Conservation (phyloP, 1,140 invertebrate species). For the Sminthurides bifidus region DNA sequence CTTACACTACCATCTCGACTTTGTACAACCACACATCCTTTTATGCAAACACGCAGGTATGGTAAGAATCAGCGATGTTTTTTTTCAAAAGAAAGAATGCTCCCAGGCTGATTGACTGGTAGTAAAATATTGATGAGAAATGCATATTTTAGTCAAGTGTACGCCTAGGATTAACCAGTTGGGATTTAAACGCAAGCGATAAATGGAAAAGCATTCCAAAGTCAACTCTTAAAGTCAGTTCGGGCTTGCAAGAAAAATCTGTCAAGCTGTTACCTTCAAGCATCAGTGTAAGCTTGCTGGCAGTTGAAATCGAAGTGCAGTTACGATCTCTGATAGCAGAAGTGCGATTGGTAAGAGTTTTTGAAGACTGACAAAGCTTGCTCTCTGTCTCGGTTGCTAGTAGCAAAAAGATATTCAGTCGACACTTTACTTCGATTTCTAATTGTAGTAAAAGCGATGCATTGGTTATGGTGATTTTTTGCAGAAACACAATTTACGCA, state of each 20-base stretch:
- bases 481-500: slow-evolving; percentile 37
- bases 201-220: slow-evolving; percentile 38
- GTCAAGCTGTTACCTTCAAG: not conserved
- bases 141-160: slow-evolving; percentile 33
- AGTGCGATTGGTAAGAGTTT: slow-evolving; percentile 35
- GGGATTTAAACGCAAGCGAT: slow-evolving; percentile 36
- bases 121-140: not conserved
- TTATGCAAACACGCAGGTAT: slow-evolving; percentile 40
- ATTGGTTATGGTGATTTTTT: too few relatives aligned
- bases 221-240: not conserved
- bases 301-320: slow-evolving; percentile 36
- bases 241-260: not conserved
- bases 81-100: not conserved
- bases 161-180: slow-evolving; percentile 36
- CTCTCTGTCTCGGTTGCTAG: too few relatives aligned
- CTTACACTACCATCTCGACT: slow-evolving; percentile 39
- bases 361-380: not conserved
- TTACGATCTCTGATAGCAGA: slow-evolving; percentile 35
- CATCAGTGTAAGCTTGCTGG: not conserved
- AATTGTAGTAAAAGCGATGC: too few relatives aligned
- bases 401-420: too few relatives aligned
- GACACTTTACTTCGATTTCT: too few relatives aligned
- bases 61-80: not conserved
- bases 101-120: too few relatives aligned
- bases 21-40: slow-evolving; percentile 40